phyloP scores from a whole-genome alignment of 2,888 invertebrate species.

The Hydriomena furcata region DNA sequence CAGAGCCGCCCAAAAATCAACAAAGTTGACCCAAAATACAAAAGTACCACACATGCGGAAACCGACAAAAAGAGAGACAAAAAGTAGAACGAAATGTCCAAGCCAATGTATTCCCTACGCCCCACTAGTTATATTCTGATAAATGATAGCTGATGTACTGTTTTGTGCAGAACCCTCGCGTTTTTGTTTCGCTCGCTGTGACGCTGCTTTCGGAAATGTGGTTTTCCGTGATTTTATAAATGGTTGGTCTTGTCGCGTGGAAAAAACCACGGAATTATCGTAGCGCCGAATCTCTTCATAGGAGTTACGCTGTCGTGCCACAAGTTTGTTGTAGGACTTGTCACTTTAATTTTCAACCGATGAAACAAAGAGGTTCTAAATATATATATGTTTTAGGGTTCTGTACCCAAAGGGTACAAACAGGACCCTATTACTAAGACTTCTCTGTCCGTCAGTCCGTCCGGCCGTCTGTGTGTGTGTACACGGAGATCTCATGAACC shows the following conservation, averaged over 20 bases:
- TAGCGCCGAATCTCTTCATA: too few species aligned
- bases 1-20: constrained; percentile 21
- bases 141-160: constrained; percentile 71
- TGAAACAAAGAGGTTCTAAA: too few species aligned
- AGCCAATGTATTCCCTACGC: constrained; percentile 66
- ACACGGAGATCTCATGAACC: too few species aligned
- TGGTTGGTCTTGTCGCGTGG: constrained; percentile 7
- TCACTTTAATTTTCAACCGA: too few species aligned
- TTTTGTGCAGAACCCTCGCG: constrained; percentile 48
- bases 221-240: constrained; percentile 22
- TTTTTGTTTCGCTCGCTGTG: constrained; percentile 45
- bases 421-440: too few species aligned
- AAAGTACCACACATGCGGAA: constrained; percentile 31
- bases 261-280: too few species aligned
- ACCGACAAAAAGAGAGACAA: constrained; percentile 40
- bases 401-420: too few species aligned
- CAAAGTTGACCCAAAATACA: constrained; percentile 21
- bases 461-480: too few species aligned
- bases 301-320: too few species aligned
- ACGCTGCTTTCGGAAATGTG: constrained; percentile 23
- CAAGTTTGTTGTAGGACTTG: too few species aligned
- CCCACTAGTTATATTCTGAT: constrained; percentile 78
- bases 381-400: too few species aligned
- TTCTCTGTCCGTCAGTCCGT: too few species aligned
- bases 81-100: constrained; percentile 57